These are phyloP conservation scores for Mellilla xanthometata DNA, from an alignment of 2,888 invertebrate genomes.

Conservation along the genomic window DNA sequence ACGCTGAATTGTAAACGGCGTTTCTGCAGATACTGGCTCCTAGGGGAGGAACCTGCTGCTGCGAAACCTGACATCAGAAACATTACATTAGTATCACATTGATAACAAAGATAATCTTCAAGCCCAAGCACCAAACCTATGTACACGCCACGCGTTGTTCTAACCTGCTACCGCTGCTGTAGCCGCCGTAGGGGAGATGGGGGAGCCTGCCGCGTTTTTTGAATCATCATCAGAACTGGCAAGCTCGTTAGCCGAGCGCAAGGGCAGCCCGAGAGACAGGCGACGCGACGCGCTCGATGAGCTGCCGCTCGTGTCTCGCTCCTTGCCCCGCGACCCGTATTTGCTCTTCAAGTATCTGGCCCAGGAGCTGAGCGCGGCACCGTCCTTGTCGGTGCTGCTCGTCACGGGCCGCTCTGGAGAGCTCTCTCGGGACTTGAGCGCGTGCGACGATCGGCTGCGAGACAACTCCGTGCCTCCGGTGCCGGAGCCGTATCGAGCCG, in stretches of 20 bases:
- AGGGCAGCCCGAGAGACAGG: slow-evolving; percentile 91
- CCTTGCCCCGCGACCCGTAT: slow-evolving; percentile 92
- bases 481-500: slow-evolving; percentile 88
- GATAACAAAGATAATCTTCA: slow-evolving; percentile 19
- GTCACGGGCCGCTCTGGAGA: slow-evolving; percentile 88
- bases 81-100: slow-evolving; percentile 37
- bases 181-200: slow-evolving; percentile 98
- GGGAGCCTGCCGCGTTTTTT: slow-evolving; percentile 99
- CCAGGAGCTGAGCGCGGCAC: slow-evolving; percentile 96
- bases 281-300: slow-evolving; percentile 87
- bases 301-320: slow-evolving; percentile 79
- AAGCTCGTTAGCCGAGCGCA: slow-evolving; percentile 89
- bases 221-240: slow-evolving; percentile 95
- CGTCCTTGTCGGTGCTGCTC: slow-evolving; percentile 85
- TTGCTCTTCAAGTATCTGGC: slow-evolving; percentile 96
- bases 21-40: slow-evolving; percentile 97
- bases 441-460: slow-evolving; percentile 92
- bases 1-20: slow-evolving; percentile 96
- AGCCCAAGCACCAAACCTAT: slow-evolving; percentile 72
- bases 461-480: slow-evolving; percentile 88
- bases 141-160: slow-evolving; percentile 75
- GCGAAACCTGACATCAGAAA: slow-evolving; percentile 84
- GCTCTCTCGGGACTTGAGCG: slow-evolving; percentile 91
- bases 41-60: slow-evolving; percentile 97
- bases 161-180: slow-evolving; percentile 90